Percentiles rank a stretch among this genome's conserved stretches.
Evolutionary conservation across 2,888 invertebrate genomes (phyloP).

Genomic region (Phyllotreta cruciferae): DNA sequence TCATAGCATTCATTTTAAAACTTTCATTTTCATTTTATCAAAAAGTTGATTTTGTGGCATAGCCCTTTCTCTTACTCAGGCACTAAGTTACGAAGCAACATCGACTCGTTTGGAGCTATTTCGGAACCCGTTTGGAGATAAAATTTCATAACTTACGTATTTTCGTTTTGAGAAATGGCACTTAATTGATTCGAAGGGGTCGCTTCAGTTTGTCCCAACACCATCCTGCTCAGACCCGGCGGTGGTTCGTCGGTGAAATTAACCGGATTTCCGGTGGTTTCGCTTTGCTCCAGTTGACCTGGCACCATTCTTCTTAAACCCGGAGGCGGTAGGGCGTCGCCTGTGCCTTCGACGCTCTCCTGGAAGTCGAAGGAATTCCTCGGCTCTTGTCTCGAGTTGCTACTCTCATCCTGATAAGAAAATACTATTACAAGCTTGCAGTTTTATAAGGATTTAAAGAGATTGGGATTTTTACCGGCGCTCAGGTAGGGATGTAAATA

Average conservation of each 20-base stretch:
- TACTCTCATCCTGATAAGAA: slow-evolving; percentile 24
- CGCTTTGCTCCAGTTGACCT: slow-evolving; percentile 67
- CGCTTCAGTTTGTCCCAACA: slow-evolving; percentile 62
- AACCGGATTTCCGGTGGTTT: slow-evolving; percentile 32
- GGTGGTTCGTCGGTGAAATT: slow-evolving; percentile 63
- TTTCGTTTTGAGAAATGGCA: slow-evolving; percentile 56
- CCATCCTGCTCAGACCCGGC: slow-evolving; percentile 71
- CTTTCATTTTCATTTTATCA: no score
- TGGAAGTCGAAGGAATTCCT: slow-evolving; percentile 13
- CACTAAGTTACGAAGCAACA: no score
- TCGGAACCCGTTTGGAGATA: no score
- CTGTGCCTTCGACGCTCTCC: slow-evolving; percentile 30
- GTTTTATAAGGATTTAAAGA: not conserved
- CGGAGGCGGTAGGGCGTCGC: slow-evolving; percentile 67
- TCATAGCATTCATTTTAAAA: no score
- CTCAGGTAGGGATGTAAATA: no score
- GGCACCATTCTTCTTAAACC: slow-evolving; percentile 71
- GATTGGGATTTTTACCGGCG: no score
- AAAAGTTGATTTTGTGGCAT: no score
- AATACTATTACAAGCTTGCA: slow-evolving; percentile 4
- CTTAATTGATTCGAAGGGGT: slow-evolving; percentile 45
- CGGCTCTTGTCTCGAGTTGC: slow-evolving; percentile 31
- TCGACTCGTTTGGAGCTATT: no score
- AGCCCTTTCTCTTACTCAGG: no score
- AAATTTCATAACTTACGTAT: slow-evolving; percentile 28